Evolutionary conservation across 2,113 vertebrate genomes (phyloP).

Genomic region (Nycticebus coucang): DNA sequence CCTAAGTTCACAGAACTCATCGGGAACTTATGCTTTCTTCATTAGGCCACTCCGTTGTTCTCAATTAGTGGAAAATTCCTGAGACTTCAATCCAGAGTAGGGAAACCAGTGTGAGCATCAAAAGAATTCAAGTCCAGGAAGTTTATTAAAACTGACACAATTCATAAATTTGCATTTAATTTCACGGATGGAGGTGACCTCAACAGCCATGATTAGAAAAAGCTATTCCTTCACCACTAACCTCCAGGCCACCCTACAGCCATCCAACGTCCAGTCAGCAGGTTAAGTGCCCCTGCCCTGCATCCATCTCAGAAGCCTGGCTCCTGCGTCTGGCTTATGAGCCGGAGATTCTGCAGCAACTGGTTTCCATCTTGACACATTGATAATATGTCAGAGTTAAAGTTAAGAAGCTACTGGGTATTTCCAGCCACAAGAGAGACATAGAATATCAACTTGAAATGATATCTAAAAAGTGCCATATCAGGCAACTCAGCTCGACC

Average conservation of each 20-base stretch:
- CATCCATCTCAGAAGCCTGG: background rate
- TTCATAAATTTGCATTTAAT: background rate
- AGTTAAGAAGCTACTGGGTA: background rate
- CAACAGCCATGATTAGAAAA: background rate
- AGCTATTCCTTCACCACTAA: background rate
- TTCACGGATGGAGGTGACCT: background rate
- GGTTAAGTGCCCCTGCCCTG: too few relatives aligned
- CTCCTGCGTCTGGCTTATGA: background rate
- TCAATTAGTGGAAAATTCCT: background rate
- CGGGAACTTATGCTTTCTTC: background rate
- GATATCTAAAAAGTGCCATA: slow-evolving; percentile 29
- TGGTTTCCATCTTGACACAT: background rate
- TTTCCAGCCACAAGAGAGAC: slow-evolving; percentile 12
- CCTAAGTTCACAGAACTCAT: background rate
- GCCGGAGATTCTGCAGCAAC: background rate
- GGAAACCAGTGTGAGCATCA: background rate
- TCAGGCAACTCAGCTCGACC: slow-evolving; percentile 30
- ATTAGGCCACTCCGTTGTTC: background rate
- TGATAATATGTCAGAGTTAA: slow-evolving; percentile 22
- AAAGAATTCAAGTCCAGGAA: background rate
- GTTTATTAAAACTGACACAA: background rate
- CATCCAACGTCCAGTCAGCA: too few relatives aligned
- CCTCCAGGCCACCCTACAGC: too few relatives aligned
- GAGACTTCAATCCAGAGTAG: background rate
- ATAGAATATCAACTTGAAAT: slow-evolving; percentile 1